phyloP scores from a whole-genome alignment of 2,888 invertebrate genomes.

The Heteromyza rotundicornis region DNA sequence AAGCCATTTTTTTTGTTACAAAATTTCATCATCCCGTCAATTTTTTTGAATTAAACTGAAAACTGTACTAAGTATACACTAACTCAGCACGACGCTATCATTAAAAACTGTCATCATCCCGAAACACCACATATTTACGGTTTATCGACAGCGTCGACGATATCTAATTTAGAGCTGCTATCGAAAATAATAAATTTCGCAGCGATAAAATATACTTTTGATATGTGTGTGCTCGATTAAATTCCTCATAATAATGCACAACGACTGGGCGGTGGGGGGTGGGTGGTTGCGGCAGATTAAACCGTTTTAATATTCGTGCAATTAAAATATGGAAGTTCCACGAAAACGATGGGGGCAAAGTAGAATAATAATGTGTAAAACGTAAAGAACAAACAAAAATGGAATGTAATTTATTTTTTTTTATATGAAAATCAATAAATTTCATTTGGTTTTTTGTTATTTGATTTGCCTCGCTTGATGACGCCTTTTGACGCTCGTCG shows the following conservation, averaged over 20 bases:
- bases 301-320: constrained; percentile 51
- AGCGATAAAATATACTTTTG: constrained; percentile 53
- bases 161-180: constrained; percentile 18
- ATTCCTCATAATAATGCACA: constrained; percentile 26
- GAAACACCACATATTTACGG: constrained; percentile 11
- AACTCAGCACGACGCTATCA: constrained; percentile 5
- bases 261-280: constrained; percentile 24
- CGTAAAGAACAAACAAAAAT: no score
- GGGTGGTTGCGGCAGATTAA: constrained; percentile 43
- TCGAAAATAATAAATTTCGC: constrained; percentile 27
- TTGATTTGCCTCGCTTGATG: constrained; percentile 15
- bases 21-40: background rate
- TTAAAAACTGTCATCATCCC: constrained; percentile 23
- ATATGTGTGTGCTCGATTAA: constrained; percentile 51
- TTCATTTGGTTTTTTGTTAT: background rate
- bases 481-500: constrained; percentile 37
- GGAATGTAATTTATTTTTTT: constrained; percentile 32
- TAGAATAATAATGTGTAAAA: constrained; percentile 44
- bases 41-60: background rate
- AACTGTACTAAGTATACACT: background rate
- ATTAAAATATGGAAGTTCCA: constrained; percentile 41
- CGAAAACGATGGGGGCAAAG: constrained; percentile 30
- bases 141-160: constrained; percentile 12
- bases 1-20: background rate
- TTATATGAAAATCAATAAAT: constrained; percentile 56